These are phyloP conservation scores for Akabosia matsudoensis DNA, from an alignment of 1,140 invertebrate species.

Conservation along the genomic window DNA sequence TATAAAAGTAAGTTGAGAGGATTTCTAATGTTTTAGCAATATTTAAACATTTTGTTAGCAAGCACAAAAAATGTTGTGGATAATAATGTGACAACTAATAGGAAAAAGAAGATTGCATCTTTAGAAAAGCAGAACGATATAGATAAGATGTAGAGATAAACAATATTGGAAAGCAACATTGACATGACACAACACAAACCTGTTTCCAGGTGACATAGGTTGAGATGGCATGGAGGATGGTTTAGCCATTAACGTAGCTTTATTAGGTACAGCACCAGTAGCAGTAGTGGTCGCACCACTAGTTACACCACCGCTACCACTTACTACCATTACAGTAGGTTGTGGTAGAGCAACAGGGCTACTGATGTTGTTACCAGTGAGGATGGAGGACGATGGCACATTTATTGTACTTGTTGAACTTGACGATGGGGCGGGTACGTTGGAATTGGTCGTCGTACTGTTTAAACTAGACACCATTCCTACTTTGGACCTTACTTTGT, in stretches of 20 bases:
- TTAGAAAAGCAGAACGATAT: conserved; percentile 1
- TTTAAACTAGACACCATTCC: conserved; percentile 1
- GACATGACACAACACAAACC: conserved; percentile 26
- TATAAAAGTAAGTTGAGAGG: too few species aligned
- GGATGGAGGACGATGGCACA: background rate
- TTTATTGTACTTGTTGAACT: background rate
- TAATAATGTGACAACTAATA: too few species aligned
- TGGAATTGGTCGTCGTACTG: background rate
- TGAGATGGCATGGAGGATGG: conserved; percentile 5
- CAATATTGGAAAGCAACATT: background rate
- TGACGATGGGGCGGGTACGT: background rate
- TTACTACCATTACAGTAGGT: background rate
- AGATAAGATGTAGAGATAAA: background rate
- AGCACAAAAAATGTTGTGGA: too few species aligned
- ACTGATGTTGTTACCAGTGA: background rate
- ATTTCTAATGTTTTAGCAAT: too few species aligned
- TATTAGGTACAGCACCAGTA: background rate
- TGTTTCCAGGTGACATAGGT: conserved; percentile 26
- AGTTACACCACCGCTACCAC: background rate
- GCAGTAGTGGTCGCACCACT: background rate
- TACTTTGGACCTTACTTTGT: conserved; percentile 26
- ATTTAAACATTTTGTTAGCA: too few species aligned
- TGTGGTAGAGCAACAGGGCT: background rate
- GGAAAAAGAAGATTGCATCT: too few species aligned
- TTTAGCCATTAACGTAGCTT: background rate